phyloP scores from a whole-genome alignment of 2,113 vertebrate genomes.

The Alethe diademata region DNA sequence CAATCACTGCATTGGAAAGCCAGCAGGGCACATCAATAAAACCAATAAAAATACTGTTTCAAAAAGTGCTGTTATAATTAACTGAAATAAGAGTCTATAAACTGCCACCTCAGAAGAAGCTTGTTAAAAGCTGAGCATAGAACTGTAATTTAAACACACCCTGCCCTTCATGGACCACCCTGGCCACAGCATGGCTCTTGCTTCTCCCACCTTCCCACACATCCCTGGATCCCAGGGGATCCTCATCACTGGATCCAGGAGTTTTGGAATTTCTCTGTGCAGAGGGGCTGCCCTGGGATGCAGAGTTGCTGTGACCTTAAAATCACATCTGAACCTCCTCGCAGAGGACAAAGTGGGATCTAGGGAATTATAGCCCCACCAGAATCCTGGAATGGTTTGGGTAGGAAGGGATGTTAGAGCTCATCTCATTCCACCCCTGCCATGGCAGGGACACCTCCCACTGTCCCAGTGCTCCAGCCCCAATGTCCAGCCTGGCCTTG shows the following conservation, averaged over 20 bases:
- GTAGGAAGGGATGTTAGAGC: accelerated
- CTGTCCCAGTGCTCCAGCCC: neutral
- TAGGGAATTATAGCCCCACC: neutral
- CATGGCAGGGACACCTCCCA: neutral
- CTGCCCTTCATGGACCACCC: neutral
- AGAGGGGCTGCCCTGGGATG: neutral
- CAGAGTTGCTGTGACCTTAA: neutral
- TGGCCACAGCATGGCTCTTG: neutral
- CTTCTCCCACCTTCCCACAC: neutral
- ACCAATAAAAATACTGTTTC: slow-evolving; percentile 2
- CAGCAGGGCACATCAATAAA: neutral
- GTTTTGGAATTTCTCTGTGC: accelerated
- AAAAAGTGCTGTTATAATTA: slow-evolving; percentile 11
- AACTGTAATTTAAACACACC: neutral
- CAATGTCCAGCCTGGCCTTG: neutral
- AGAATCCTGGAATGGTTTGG: neutral
- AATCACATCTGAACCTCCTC: accelerated
- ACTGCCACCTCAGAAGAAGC: neutral
- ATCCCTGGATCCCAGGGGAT: neutral
- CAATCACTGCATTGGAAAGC: neutral
- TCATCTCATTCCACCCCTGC: accelerated
- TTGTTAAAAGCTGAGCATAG: neutral
- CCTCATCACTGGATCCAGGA: neutral
- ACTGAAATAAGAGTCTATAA: slow-evolving; percentile 26
- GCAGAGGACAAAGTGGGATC: accelerated